These are phyloP conservation scores for Ochotona princeps DNA, from an alignment of 2,113 vertebrate genomes.

Conservation along the genomic window DNA sequence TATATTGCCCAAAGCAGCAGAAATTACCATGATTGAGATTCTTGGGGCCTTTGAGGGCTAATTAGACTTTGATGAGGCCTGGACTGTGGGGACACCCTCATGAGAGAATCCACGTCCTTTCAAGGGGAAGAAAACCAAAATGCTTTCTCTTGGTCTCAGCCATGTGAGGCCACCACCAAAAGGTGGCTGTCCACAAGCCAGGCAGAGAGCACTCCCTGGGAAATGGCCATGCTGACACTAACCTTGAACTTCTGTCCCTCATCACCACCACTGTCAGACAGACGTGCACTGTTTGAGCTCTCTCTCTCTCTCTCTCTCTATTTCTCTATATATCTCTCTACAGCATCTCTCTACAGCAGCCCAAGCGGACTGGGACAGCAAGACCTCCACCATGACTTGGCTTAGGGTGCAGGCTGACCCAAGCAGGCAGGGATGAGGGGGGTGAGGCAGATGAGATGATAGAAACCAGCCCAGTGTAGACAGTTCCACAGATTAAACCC, in stretches of 20 bases:
- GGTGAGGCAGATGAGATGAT: neutral
- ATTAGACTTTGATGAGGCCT: neutral
- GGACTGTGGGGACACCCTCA: neutral
- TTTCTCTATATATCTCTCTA: no score
- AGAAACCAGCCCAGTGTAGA: neutral
- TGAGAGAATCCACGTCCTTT: neutral
- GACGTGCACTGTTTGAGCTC: no score
- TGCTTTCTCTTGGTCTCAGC: neutral
- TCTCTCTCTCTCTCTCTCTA: no score
- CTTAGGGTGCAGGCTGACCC: no score
- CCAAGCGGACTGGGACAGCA: neutral
- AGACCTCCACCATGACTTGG: neutral
- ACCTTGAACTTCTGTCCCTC: no score
- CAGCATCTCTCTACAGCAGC: neutral
- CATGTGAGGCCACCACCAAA: neutral
- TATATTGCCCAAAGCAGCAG: neutral
- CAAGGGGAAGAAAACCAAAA: neutral
- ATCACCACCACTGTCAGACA: no score
- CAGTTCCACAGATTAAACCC: neutral
- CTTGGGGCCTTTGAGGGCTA: neutral
- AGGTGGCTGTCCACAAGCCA: neutral
- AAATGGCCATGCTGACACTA: no score
- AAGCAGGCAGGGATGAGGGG: neutral
- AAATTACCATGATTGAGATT: neutral
- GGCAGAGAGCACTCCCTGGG: no score